phyloP scores from a whole-genome alignment of 2,113 vertebrate genomes.

The Arizona elegans region DNA sequence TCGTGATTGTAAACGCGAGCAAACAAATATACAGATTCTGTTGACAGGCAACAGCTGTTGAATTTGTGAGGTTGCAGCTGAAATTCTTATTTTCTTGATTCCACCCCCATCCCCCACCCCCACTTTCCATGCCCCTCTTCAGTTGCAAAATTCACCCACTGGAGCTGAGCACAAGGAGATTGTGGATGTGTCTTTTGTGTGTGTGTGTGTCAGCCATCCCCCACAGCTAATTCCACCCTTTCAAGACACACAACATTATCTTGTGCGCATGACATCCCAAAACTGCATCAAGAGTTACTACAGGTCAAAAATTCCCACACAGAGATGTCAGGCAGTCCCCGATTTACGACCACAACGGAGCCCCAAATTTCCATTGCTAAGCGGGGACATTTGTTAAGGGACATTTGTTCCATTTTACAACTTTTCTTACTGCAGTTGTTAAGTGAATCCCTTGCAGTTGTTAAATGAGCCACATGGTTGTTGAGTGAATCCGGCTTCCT shows the following conservation, averaged over 20 bases:
- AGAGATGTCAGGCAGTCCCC: neutral
- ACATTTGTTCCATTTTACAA: too few relatives aligned
- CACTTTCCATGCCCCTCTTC: neutral
- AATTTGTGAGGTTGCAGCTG: neutral
- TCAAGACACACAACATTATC: neutral
- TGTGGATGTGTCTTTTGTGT: too few relatives aligned
- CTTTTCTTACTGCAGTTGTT: too few relatives aligned
- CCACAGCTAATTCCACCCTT: neutral
- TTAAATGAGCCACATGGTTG: too few relatives aligned
- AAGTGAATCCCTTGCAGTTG: too few relatives aligned
- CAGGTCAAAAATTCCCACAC: neutral
- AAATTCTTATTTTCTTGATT: neutral
- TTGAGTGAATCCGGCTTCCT: neutral
- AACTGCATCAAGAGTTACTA: neutral
- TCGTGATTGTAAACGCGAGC: neutral
- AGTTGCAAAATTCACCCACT: neutral
- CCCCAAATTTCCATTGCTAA: too few relatives aligned
- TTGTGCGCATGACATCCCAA: neutral
- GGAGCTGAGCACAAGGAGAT: neutral
- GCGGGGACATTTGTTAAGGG: too few relatives aligned
- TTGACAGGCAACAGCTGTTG: neutral
- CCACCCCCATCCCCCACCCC: too few relatives aligned
- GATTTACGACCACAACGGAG: neutral
- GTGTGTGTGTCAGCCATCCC: too few relatives aligned
- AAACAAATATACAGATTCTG: neutral